Conservation (phyloP, 1,140 invertebrate species). For the Leptonema lineaticorne region DNA sequence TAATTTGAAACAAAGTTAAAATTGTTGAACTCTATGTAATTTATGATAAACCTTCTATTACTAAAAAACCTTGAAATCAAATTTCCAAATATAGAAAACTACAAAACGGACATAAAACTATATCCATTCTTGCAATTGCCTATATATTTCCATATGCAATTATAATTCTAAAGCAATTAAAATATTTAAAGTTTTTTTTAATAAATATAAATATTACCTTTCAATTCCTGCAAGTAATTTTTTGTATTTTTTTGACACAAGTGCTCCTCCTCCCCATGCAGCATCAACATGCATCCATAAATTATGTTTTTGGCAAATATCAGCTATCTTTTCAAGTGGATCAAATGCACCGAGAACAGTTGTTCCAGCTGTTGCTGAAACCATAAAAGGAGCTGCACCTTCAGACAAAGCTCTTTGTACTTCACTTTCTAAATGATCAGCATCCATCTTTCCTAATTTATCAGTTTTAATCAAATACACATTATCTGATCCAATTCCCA, state of each 20-base stretch:
- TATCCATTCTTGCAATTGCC: too few relatives aligned
- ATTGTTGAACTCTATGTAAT: too few relatives aligned
- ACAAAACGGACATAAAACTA: too few relatives aligned
- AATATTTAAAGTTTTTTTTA: too few relatives aligned
- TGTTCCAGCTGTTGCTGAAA: slow-evolving; percentile 86
- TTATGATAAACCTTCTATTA: too few relatives aligned
- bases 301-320: slow-evolving; percentile 77
- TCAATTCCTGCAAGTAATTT: slow-evolving; percentile 77
- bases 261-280: slow-evolving; percentile 88
- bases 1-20: too few relatives aligned
- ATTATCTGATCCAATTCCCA: slow-evolving; percentile 78
- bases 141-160: too few relatives aligned
- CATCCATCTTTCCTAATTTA: slow-evolving; percentile 74
- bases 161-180: too few relatives aligned
- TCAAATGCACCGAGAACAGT: slow-evolving; percentile 88
- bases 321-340: slow-evolving; percentile 77
- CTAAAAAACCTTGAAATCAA: too few relatives aligned
- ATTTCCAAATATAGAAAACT: too few relatives aligned
- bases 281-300: slow-evolving; percentile 97
- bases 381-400: slow-evolving; percentile 79
- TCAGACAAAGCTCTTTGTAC: slow-evolving; percentile 67
- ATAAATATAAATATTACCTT: too few relatives aligned
- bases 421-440: slow-evolving; percentile 68
- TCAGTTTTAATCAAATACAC: slow-evolving; percentile 74
- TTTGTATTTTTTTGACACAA: slow-evolving; percentile 80